Percentiles rank a stretch among this genome's conserved stretches.
These are phyloP conservation scores for Xestobium rufovillosum DNA, from an alignment of 2,888 invertebrate species.

Conservation along the genomic window DNA sequence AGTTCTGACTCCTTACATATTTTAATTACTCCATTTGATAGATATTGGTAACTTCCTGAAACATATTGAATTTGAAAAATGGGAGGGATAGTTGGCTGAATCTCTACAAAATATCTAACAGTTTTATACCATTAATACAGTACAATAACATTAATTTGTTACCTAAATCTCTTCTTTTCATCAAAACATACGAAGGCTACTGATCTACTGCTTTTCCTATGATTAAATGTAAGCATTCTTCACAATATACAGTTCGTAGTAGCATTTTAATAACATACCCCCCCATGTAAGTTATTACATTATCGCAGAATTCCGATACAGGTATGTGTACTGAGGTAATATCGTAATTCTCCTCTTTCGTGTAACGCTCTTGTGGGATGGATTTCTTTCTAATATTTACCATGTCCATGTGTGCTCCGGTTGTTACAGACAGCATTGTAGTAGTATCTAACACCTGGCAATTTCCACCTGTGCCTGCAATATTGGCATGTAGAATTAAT, in stretches of 20 bases:
- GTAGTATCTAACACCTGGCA: conserved; percentile 8
- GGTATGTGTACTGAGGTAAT: background rate
- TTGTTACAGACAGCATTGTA: background rate
- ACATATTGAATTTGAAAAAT: background rate
- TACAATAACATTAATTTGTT: conserved; percentile 1
- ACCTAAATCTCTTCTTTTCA: conserved; percentile 1
- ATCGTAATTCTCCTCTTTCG: background rate
- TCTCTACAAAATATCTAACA: no score
- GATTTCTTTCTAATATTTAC: background rate
- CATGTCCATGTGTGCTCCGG: background rate
- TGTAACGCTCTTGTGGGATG: background rate
- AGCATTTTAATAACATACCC: conserved; percentile 2
- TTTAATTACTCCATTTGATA: background rate
- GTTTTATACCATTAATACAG: background rate
- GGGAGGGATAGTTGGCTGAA: no score
- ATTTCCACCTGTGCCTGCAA: conserved; percentile 7
- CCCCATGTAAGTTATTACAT: conserved; percentile 1
- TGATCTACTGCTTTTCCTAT: no score
- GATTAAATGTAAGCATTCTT: background rate
- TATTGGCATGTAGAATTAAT: conserved; percentile 9
- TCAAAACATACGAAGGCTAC: no score
- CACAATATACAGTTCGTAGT: background rate
- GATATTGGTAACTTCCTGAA: background rate
- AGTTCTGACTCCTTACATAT: background rate
- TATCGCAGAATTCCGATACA: background rate